Evolutionary conservation across 2,888 invertebrate species (phyloP).

Genomic region (Eristalinus aeneus): DNA sequence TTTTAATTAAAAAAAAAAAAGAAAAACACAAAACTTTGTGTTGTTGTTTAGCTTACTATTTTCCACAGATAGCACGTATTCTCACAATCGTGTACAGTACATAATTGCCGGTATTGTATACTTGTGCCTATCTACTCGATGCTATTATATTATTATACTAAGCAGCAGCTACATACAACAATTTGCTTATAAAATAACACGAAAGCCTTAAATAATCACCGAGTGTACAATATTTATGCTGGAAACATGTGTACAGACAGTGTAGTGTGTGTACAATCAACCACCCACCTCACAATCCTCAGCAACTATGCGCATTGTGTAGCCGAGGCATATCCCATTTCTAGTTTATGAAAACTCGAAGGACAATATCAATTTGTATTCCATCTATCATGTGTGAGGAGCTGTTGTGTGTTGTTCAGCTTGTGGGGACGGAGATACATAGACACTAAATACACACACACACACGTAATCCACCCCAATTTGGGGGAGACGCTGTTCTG

Average conservation of each 20-base stretch:
- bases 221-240: background rate
- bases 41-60: background rate
- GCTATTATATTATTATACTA: background rate
- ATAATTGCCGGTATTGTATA: background rate
- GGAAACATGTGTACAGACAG: background rate
- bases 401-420: background rate
- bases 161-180: background rate
- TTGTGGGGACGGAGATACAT: background rate
- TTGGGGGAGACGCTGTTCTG: no score
- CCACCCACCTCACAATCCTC: background rate
- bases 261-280: background rate
- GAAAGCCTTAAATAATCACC: background rate
- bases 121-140: background rate
- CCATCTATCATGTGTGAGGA: background rate
- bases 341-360: background rate
- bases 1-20: background rate
- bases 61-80: background rate
- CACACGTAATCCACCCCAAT: no score
- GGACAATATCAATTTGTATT: slow-evolving; percentile 5
- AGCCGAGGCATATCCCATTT: background rate
- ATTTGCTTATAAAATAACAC: background rate
- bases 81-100: background rate
- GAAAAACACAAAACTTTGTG: background rate
- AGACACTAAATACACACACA: background rate
- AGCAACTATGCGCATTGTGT: background rate